phyloP scores from a whole-genome alignment of 2,888 invertebrate genomes.

The Chrysina gloriosa region DNA sequence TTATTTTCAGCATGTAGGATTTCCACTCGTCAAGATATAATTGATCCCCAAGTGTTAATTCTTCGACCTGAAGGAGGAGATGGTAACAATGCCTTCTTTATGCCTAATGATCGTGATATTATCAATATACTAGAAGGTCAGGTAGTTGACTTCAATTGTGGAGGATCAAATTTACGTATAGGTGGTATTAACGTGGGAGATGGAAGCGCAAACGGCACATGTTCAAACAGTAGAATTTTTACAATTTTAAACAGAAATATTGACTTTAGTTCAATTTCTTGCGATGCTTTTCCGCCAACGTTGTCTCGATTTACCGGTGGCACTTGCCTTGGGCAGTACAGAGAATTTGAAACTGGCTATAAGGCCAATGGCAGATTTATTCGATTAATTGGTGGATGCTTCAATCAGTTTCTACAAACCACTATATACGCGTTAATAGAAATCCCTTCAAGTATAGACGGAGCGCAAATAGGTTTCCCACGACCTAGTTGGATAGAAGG shows the following conservation, averaged over 20 bases:
- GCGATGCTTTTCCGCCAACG: constrained; percentile 62
- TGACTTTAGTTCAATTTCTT: constrained; percentile 62
- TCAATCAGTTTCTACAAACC: constrained; percentile 66
- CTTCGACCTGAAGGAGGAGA: constrained; percentile 60
- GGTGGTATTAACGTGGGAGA: constrained; percentile 24
- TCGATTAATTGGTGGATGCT: constrained; percentile 68
- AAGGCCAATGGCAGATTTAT: constrained; percentile 65
- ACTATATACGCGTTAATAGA: constrained; percentile 69
- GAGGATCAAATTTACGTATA: constrained; percentile 46
- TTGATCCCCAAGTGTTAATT: constrained; percentile 72
- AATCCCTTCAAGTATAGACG: constrained; percentile 65
- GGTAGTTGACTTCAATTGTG: constrained; percentile 48
- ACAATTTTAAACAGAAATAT: constrained; percentile 43
- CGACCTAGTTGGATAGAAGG: constrained; percentile 67
- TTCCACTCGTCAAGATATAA: constrained; percentile 67
- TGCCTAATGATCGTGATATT: constrained; percentile 47
- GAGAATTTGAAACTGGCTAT: constrained; percentile 67
- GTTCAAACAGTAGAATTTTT: constrained; percentile 48
- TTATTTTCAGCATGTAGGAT: constrained; percentile 63
- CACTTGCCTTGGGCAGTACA: constrained; percentile 64
- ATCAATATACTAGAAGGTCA: constrained; percentile 46
- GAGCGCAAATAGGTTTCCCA: constrained; percentile 66
- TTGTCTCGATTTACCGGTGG: constrained; percentile 63
- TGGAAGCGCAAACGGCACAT: constrained; percentile 43
- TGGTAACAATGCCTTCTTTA: constrained; percentile 47